These are phyloP conservation scores for Chrysogorgia sp. DNA, from an alignment of 92 coral and sea anemone species.

Conservation along the genomic window DNA sequence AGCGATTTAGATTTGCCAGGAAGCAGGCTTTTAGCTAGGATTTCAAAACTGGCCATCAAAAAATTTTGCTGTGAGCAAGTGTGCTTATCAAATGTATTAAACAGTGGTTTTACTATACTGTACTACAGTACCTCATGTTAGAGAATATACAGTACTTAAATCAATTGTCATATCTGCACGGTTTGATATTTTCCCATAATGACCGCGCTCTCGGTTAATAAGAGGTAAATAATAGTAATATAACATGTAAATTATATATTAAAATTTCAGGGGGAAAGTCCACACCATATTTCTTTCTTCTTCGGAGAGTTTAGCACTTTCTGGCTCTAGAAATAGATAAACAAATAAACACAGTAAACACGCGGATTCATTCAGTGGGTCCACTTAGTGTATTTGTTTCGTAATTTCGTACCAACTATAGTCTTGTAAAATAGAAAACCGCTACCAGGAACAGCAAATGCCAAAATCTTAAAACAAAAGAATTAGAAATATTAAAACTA, in stretches of 20 bases:
- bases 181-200: no score
- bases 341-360: background rate
- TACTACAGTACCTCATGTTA: no score
- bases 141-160: no score
- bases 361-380: background rate
- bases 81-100: no score
- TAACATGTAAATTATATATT: background rate
- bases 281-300: slow-evolving; percentile 32
- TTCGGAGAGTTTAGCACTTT: slow-evolving; percentile 20
- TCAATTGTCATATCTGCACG: no score
- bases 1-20: no score
- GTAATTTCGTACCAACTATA: slow-evolving; percentile 16
- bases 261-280: background rate
- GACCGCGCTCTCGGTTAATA: no score
- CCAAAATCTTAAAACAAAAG: slow-evolving; percentile 7
- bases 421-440: slow-evolving; percentile 41
- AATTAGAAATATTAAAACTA: background rate
- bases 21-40: no score
- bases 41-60: no score
- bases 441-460: slow-evolving; percentile 38
- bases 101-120: no score
- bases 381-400: background rate
- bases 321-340: slow-evolving; percentile 15
- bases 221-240: no score
- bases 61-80: no score